Evolutionary conservation across 2,797 vertebrate species (phyloP).

Genomic region (Halcyon chelicuti): DNA sequence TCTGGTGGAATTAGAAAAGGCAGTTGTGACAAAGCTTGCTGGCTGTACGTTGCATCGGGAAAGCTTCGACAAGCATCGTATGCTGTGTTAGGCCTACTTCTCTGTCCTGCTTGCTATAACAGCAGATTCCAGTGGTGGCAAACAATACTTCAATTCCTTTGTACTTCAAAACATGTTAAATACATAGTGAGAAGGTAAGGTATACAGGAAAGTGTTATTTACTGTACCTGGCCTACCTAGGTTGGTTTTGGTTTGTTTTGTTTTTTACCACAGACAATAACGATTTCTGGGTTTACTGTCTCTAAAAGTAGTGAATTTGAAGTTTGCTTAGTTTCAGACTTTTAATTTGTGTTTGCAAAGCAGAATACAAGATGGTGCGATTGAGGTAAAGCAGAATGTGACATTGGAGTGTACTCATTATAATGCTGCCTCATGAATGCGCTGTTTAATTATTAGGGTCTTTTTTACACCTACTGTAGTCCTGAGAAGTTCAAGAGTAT

Average conservation of each 20-base stretch:
- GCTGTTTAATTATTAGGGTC: background rate
- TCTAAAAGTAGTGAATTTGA: background rate
- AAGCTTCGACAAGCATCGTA: slow-evolving; percentile 26
- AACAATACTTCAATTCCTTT: background rate
- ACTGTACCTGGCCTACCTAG: background rate
- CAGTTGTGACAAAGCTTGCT: background rate
- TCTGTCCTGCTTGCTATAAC: background rate
- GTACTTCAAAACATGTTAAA: background rate
- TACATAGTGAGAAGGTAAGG: background rate
- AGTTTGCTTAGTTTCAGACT: background rate
- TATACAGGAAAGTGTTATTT: background rate
- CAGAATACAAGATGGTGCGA: background rate
- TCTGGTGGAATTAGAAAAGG: slow-evolving; percentile 25
- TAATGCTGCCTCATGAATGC: background rate
- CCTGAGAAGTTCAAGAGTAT: background rate
- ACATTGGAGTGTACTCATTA: background rate
- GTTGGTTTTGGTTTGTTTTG: background rate
- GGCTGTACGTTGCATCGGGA: background rate
- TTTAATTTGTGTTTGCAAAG: slow-evolving; percentile 14
- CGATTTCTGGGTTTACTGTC: background rate
- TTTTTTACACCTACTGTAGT: background rate
- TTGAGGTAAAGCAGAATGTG: background rate
- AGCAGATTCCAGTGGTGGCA: background rate
- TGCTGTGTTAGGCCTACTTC: background rate
- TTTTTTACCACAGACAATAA: background rate